phyloP scores from a whole-genome alignment of 2,797 vertebrate genomes.

The Setipinna tenuifilis region DNA sequence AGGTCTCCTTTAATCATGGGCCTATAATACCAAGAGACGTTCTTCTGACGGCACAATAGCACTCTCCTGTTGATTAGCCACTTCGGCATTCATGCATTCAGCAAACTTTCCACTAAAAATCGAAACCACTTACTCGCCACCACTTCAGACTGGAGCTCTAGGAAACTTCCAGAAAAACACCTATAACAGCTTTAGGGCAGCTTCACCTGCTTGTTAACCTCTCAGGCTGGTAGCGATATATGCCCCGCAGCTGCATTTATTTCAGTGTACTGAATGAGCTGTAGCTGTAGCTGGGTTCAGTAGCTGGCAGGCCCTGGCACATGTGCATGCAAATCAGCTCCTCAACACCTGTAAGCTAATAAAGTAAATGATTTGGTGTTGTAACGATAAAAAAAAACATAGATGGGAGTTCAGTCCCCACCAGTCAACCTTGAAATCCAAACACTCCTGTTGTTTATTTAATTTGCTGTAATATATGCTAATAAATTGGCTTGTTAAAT shows the following conservation, averaged over 20 bases:
- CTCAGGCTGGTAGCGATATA: no score
- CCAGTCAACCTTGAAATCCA: neutral
- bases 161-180: no score
- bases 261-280: no score
- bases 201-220: no score
- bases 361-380: neutral
- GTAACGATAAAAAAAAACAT: neutral
- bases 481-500: neutral
- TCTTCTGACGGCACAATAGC: neutral
- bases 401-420: neutral
- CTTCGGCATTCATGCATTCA: neutral
- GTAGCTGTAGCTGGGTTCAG: no score
- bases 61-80: neutral
- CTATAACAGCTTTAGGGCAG: no score
- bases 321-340: no score
- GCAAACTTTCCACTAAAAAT: neutral
- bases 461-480: neutral
- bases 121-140: neutral
- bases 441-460: neutral
- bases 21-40: no score
- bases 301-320: no score
- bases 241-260: no score
- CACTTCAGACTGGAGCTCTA: no score
- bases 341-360: no score
- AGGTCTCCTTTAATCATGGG: neutral